A percentile compares a stretch with the other conserved stretches of the same genome.
Evolutionary conservation across 2,888 invertebrate genomes (phyloP).

Genomic region (Byasa hedistus): DNA sequence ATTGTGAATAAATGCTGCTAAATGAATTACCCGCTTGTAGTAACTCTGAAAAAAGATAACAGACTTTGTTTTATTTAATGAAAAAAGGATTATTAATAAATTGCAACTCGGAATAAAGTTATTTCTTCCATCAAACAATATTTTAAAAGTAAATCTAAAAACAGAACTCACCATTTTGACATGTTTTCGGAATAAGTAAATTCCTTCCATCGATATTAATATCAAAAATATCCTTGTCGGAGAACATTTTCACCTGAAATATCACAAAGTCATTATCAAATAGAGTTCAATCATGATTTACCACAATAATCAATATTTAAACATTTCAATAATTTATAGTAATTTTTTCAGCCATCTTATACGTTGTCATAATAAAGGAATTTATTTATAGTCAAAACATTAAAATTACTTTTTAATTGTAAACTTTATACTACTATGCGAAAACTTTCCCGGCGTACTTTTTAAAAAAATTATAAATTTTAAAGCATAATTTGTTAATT

Average conservation of each 20-base stretch:
- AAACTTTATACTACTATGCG: neutral
- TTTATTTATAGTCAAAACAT: neutral
- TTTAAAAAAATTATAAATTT: no score
- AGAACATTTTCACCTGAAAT: constrained; percentile 50
- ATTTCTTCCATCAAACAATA: no score
- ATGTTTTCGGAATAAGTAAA: constrained; percentile 48
- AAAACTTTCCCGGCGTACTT: no score
- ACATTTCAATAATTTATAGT: neutral
- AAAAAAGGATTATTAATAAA: no score
- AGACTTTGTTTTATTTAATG: no score
- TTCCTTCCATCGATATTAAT: constrained; percentile 53
- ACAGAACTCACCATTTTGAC: constrained; percentile 52
- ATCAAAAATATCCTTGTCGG: constrained; percentile 50
- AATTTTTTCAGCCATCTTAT: constrained; percentile 11
- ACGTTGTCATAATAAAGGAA: neutral
- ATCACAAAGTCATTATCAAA: constrained; percentile 39
- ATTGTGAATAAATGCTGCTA: constrained; percentile 31
- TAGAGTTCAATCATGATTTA: neutral
- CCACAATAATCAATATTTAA: neutral
- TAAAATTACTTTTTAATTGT: neutral
- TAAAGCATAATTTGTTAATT: no score
- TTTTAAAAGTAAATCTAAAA: constrained; percentile 4
- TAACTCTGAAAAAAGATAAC: constrained; percentile 46
- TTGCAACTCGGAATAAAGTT: no score
- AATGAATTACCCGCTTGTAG: constrained; percentile 35